Conservation (phyloP, 1,140 invertebrate species). For the Anagrus nilaparvatae region DNA sequence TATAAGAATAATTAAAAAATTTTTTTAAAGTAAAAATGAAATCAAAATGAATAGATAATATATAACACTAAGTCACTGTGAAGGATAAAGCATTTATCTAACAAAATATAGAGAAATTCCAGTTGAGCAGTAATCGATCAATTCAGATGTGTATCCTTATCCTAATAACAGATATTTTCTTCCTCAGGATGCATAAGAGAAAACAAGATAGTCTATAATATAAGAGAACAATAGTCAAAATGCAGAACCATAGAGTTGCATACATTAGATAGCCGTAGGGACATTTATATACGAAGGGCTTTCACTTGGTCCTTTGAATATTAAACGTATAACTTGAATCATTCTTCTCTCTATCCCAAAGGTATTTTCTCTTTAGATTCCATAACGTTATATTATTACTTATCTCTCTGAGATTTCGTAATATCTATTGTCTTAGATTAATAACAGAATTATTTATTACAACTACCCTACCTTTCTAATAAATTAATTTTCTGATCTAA, state of each 20-base stretch:
- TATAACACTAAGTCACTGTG: no score
- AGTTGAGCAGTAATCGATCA: slow-evolving; percentile 13
- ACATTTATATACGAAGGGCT: slow-evolving; percentile 13
- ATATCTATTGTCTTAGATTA: slow-evolving; percentile 19
- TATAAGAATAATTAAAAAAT: no score
- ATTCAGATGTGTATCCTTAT: slow-evolving; percentile 18
- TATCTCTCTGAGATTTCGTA: slow-evolving; percentile 29
- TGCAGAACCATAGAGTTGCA: slow-evolving; percentile 24
- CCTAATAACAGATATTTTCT: slow-evolving; percentile 14
- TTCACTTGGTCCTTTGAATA: slow-evolving; percentile 23
- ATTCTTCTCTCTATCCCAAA: slow-evolving; percentile 2
- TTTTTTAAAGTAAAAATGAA: no score
- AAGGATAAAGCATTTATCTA: no score
- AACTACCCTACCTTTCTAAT: not conserved
- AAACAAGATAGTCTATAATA: slow-evolving; percentile 25
- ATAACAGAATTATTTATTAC: not conserved
- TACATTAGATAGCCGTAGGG: slow-evolving; percentile 25
- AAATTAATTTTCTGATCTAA: not conserved
- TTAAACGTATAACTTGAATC: slow-evolving; percentile 26
- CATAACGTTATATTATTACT: slow-evolving; percentile 20
- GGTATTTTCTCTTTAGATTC: slow-evolving; percentile 22
- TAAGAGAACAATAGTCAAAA: slow-evolving; percentile 26
- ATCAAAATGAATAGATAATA: no score
- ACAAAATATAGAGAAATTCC: slow-evolving; percentile 3
- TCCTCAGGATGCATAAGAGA: slow-evolving; percentile 13